These are phyloP conservation scores for Sarcophaga rosellei DNA, from an alignment of 2,888 invertebrate species.

Conservation along the genomic window DNA sequence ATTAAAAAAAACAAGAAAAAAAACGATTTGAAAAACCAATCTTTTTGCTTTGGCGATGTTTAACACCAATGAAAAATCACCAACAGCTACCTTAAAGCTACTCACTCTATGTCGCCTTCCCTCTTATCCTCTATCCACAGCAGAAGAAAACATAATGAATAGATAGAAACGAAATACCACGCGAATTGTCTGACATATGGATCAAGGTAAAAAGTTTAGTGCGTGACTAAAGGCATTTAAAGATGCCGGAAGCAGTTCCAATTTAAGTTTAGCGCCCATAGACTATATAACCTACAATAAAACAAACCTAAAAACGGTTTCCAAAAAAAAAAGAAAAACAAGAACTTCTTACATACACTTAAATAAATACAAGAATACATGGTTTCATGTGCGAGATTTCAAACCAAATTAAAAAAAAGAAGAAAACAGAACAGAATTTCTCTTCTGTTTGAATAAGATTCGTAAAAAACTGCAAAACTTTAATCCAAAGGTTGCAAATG, in stretches of 20 bases:
- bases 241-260: slow-evolving; percentile 80
- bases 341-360: neutral
- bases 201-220: slow-evolving; percentile 74
- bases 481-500: slow-evolving; percentile 46
- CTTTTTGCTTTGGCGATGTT: slow-evolving; percentile 32
- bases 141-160: neutral
- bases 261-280: slow-evolving; percentile 77
- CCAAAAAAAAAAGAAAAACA: neutral
- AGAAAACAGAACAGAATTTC: neutral
- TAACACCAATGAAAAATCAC: slow-evolving; percentile 32
- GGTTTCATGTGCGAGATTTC: neutral
- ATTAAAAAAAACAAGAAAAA: no score
- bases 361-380: slow-evolving; percentile 16
- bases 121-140: no score
- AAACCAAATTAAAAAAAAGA: slow-evolving; percentile 28
- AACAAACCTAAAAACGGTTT: neutral
- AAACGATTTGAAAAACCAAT: no score
- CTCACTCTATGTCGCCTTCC: neutral
- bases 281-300: slow-evolving; percentile 37
- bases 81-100: slow-evolving; percentile 56
- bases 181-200: slow-evolving; percentile 64
- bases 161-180: neutral
- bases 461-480: slow-evolving; percentile 18
- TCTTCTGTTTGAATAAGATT: neutral
- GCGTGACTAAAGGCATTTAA: slow-evolving; percentile 81